phyloP scores from a whole-genome alignment of 2,888 invertebrate genomes.

The Pristionchus japonicus region DNA sequence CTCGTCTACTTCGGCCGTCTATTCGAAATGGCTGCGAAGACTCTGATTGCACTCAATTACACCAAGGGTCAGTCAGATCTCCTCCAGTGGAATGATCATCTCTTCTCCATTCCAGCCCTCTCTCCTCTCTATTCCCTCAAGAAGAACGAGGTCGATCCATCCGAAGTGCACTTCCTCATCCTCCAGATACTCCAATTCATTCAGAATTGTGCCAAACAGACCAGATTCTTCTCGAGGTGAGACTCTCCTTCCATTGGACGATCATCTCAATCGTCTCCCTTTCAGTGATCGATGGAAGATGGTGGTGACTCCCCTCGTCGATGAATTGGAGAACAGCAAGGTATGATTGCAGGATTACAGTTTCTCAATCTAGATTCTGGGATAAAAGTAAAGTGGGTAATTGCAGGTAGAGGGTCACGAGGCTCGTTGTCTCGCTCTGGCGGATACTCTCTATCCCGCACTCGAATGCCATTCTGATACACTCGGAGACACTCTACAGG shows the following conservation, averaged over 20 bases:
- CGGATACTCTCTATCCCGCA: slow-evolving; percentile 55
- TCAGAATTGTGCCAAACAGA: slow-evolving; percentile 45
- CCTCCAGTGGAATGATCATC: background rate
- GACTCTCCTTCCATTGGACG: no score
- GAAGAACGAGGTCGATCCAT: slow-evolving; percentile 16
- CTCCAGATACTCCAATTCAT: slow-evolving; percentile 42
- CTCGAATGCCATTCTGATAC: slow-evolving; percentile 53
- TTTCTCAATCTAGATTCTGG: background rate
- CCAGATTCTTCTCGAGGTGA: slow-evolving; percentile 44
- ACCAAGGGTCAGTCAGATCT: slow-evolving; percentile 39
- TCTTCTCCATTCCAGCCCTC: background rate
- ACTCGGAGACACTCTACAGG: slow-evolving; percentile 48
- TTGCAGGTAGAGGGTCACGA: slow-evolving; percentile 67
- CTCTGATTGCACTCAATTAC: slow-evolving; percentile 61
- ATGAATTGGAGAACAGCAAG: slow-evolving; percentile 67
- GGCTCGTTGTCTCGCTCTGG: slow-evolving; percentile 63
- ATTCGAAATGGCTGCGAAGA: slow-evolving; percentile 62
- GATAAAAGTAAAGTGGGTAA: background rate
- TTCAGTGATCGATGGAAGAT: slow-evolving; percentile 67
- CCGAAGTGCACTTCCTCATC: slow-evolving; percentile 46
- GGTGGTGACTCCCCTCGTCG: slow-evolving; percentile 59
- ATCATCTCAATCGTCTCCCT: no score
- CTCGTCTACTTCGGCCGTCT: slow-evolving; percentile 67
- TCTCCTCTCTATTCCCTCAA: slow-evolving; percentile 37
- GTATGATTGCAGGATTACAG: background rate